Percentiles rank a stretch among this genome's conserved stretches.
Conservation (phyloP, 2,888 invertebrate species). For the Cyaniris semiargus region DNA sequence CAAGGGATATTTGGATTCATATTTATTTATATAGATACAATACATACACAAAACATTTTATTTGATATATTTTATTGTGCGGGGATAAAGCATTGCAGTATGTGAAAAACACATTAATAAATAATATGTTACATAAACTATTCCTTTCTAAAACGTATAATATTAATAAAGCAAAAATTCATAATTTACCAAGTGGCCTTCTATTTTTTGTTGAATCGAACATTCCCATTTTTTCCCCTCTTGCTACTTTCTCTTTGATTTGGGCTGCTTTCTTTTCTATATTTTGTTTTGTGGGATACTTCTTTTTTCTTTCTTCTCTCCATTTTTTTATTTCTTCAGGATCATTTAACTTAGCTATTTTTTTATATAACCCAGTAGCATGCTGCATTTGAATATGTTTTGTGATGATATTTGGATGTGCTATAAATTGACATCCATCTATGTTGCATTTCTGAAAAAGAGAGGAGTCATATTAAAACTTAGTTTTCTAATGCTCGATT, state of each 20-base stretch:
- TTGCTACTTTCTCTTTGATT: constrained; percentile 83
- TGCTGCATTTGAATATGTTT: constrained; percentile 92
- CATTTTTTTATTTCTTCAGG: constrained; percentile 92
- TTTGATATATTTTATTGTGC: no score
- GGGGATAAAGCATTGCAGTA: no score
- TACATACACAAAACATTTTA: no score
- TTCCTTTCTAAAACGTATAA: no score
- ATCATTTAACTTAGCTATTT: constrained; percentile 86
- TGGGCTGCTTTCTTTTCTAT: constrained; percentile 83
- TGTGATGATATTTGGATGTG: constrained; percentile 88
- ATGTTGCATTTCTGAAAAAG: constrained; percentile 84
- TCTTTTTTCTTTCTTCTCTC: constrained; percentile 89
- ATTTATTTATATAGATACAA: no score
- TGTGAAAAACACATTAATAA: no score
- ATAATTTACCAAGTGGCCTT: constrained; percentile 31
- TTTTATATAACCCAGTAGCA: constrained; percentile 88
- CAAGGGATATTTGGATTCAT: no score
- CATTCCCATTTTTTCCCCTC: constrained; percentile 87
- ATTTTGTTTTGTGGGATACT: constrained; percentile 87
- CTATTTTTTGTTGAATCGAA: constrained; percentile 52
- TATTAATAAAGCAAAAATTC: background rate
- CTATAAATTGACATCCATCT: constrained; percentile 89
- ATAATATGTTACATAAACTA: no score
- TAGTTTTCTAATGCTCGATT: no score
- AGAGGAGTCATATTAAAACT: constrained; percentile 7